phyloP scores from a whole-genome alignment of 2,888 invertebrate species.

The Diarsia mendica region DNA sequence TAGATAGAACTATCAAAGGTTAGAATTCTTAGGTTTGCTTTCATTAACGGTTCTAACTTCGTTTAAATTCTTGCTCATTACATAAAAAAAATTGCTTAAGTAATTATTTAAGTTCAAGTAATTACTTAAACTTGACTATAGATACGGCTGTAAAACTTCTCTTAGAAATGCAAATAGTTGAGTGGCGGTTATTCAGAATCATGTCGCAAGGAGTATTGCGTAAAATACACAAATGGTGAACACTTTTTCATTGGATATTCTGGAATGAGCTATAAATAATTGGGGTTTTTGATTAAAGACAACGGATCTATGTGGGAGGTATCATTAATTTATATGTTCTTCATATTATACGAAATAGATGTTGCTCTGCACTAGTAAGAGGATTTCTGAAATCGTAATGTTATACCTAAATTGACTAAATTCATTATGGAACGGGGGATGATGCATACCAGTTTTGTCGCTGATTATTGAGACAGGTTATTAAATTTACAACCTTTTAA shows the following conservation, averaged over 20 bases:
- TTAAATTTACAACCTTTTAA: conserved; percentile 4
- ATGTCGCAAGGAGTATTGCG: background rate
- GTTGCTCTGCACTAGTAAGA: conserved; percentile 1
- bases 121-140: no score
- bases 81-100: no score
- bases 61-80: no score
- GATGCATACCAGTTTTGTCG: conserved; percentile 4
- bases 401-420: background rate
- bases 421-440: background rate
- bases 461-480: background rate
- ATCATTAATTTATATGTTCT: background rate
- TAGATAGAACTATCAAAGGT: no score
- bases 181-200: background rate
- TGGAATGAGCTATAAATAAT: background rate
- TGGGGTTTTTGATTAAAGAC: background rate
- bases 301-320: background rate
- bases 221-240: background rate
- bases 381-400: conserved; percentile 14
- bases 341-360: background rate
- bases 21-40: no score
- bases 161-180: background rate
- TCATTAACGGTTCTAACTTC: no score
- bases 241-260: conserved; percentile 1
- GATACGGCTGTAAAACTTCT: no score
- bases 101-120: no score